Evolutionary conservation across 1,140 invertebrate genomes (phyloP).

Genomic region (Pseudomyrmex sp.): DNA sequence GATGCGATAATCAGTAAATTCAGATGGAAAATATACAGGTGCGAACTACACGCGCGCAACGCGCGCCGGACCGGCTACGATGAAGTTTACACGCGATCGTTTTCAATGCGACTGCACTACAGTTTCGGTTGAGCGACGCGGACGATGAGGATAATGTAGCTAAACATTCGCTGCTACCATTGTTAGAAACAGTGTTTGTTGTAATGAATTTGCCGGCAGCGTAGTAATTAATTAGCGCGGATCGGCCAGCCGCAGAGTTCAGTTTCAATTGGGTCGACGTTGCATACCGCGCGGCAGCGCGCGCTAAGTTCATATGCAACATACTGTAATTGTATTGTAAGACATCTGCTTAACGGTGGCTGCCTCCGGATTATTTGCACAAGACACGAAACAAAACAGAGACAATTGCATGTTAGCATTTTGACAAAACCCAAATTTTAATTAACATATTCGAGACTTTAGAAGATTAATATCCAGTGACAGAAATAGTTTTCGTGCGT

Average conservation of each 20-base stretch:
- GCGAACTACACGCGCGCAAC: constrained; percentile 19
- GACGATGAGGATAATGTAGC: constrained; percentile 57
- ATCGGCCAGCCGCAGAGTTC: constrained; percentile 49
- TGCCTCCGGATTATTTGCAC: neutral
- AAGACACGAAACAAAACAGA: too few species aligned
- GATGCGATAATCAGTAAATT: constrained; percentile 49
- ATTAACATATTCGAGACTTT: too few species aligned
- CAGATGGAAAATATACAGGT: constrained; percentile 28
- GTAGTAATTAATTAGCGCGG: constrained; percentile 65
- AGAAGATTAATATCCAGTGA: too few species aligned
- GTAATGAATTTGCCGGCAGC: constrained; percentile 67
- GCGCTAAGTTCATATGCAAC: constrained; percentile 20
- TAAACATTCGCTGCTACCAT: constrained; percentile 55
- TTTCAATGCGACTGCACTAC: constrained; percentile 29
- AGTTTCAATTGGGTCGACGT: constrained; percentile 54
- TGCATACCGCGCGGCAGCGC: constrained; percentile 12
- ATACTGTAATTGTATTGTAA: constrained; percentile 21
- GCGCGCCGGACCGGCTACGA: neutral
- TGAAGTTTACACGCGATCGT: constrained; percentile 34
- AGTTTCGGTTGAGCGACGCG: constrained; percentile 28
- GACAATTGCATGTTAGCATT: neutral
- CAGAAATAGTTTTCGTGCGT: too few species aligned
- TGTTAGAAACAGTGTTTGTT: constrained; percentile 60
- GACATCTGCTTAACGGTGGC: constrained; percentile 10
- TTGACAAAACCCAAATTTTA: neutral